phyloP scores from a whole-genome alignment of 2,888 invertebrate genomes.

The Theristus sp. region DNA sequence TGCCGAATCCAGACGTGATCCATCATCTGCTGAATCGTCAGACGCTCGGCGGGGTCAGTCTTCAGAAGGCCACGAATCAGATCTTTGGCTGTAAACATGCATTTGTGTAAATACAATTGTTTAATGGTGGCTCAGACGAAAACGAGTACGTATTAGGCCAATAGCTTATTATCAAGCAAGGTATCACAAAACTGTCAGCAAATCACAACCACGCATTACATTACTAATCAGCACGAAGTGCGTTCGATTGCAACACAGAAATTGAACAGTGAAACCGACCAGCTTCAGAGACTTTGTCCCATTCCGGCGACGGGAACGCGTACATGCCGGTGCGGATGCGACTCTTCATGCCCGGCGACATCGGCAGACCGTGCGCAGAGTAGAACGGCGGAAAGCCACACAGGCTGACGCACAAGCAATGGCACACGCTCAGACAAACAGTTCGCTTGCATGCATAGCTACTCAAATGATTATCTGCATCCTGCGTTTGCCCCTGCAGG shows the following conservation, averaged over 20 bases:
- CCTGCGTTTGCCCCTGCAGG: too few relatives aligned
- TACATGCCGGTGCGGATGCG: constrained; percentile 85
- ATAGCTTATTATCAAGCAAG: too few relatives aligned
- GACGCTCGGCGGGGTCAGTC: constrained; percentile 71
- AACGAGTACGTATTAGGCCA: too few relatives aligned
- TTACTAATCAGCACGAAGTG: too few relatives aligned
- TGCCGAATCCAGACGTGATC: constrained; percentile 61
- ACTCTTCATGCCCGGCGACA: constrained; percentile 97
- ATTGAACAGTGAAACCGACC: constrained; percentile 35
- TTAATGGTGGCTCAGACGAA: too few relatives aligned
- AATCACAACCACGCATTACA: too few relatives aligned
- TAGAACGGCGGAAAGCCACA: constrained; percentile 99
- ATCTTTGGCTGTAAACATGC: constrained; percentile 56
- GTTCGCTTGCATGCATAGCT: too few relatives aligned
- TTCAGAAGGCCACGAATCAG: constrained; percentile 80
- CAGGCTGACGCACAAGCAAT: constrained; percentile 36
- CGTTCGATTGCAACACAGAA: too few relatives aligned
- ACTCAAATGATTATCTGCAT: too few relatives aligned
- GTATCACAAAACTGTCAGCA: too few relatives aligned
- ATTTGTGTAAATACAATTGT: too few relatives aligned
- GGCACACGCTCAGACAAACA: too few relatives aligned
- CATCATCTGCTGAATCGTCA: constrained; percentile 75
- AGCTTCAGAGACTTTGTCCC: constrained; percentile 77
- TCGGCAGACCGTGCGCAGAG: constrained; percentile 86
- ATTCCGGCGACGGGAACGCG: constrained; percentile 85